Evolutionary conservation across 2,888 invertebrate species (phyloP), one percentile per base, ranked within the genome.

Genomic region (Tachina lurida): DNA sequence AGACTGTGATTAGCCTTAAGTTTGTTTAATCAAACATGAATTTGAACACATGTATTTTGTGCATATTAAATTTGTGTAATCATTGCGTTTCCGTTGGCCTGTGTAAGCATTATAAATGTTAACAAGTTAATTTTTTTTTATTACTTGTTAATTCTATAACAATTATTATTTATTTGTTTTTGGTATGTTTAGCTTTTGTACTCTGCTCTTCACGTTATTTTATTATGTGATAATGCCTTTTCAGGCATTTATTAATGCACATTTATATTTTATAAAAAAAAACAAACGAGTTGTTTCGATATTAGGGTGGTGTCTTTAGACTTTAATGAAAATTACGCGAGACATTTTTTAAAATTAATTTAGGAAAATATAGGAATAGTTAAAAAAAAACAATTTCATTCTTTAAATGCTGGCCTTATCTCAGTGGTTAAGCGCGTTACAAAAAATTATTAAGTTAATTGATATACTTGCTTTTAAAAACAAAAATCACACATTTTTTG

Each of bases 171-270:
- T 58, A 75, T 75, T 41, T 58, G 39, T 39, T 70, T 73, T 76
- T 68, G 49, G 22, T 60, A 60, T 68, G n/a, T 52, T 76, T 52
- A 52, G 60, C 12, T 68, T 68, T 60, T 58, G 39, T 10, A 47
- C 10, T 67, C 76, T 76, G 65, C n/a, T 58, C 41, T 67, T 67
- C 67, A 67, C 67, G 76, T 76, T n/a, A 58, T 76, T 58, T 76
- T 58, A 76, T 47, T 45, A 67, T 58, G 67, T 67, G 76, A 56
- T 76, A 58, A 76, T 67, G 47, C 39, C 39, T 49, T 67, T 58
- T 56, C 45, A 52, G 45, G n/a, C 1, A 58, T 58, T 71, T 45
- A 45, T 45, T 58, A 71, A 45, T 71, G 31, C 31, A 31, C 0
- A 31, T 31, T 31, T 7, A 31, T 31, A 7, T 31, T 7, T 31